These are phyloP conservation scores for Miniopterus natalensis DNA, from an alignment of 2,113 vertebrate species.

Conservation along the genomic window DNA sequence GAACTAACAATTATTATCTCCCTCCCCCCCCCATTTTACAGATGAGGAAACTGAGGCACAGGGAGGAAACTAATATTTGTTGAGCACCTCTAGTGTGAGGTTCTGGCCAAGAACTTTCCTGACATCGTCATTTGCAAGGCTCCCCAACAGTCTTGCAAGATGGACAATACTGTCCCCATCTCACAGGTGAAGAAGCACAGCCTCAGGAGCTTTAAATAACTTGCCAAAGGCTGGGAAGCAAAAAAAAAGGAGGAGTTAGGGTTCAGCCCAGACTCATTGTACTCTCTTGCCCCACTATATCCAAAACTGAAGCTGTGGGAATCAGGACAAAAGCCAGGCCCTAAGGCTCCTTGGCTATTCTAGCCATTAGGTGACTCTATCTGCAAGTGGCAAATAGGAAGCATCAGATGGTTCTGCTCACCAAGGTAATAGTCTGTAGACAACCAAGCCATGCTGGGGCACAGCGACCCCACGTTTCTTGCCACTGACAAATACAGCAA, in stretches of 20 bases:
- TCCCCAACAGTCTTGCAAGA: neutral
- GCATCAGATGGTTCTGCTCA: neutral
- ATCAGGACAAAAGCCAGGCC: neutral
- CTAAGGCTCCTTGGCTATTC: neutral
- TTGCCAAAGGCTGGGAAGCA: constrained; percentile 9
- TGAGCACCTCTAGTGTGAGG: neutral
- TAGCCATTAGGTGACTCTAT: neutral
- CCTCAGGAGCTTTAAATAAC: neutral
- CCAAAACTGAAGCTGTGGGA: constrained; percentile 18
- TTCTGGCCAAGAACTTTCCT: constrained; percentile 19
- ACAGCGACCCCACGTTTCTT: neutral
- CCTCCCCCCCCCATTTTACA: neutral
- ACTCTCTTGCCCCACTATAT: neutral
- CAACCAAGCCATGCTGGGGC: neutral
- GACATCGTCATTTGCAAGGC: neutral
- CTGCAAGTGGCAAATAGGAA: neutral
- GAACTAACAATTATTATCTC: neutral
- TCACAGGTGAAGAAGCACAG: neutral
- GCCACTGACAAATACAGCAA: neutral
- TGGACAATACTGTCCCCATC: neutral
- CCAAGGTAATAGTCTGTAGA: neutral
- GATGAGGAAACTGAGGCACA: constrained; percentile 17
- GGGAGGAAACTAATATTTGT: neutral
- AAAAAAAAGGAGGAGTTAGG: neutral
- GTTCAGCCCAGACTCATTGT: neutral